Conservation (phyloP, 2,888 invertebrate species). For the Sinotaia quadrata region DNA sequence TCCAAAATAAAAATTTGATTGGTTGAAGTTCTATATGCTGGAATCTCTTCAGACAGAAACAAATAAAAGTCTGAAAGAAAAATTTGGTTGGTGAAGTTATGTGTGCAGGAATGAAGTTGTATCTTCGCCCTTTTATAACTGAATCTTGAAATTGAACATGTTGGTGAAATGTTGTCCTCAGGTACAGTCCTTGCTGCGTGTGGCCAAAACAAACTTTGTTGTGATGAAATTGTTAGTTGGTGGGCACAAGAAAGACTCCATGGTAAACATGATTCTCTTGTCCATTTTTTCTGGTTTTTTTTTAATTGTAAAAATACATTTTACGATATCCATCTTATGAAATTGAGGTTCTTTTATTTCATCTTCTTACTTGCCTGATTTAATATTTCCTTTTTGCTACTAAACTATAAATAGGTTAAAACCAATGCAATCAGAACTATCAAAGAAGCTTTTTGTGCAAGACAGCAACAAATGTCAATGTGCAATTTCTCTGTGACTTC, state of each 20-base stretch:
- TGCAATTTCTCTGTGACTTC: too few species aligned
- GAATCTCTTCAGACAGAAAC: constrained; percentile 87
- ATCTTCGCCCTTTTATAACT: not conserved
- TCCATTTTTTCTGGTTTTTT: constrained; percentile 12
- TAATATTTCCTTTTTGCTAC: too few species aligned
- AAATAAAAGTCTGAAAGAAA: constrained; percentile 80
- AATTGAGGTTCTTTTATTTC: not conserved
- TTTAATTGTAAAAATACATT: too few species aligned
- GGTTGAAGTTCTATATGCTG: constrained; percentile 76
- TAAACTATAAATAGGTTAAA: too few species aligned
- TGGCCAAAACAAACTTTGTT: constrained; percentile 95
- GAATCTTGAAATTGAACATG: not conserved
- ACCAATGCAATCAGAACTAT: too few species aligned
- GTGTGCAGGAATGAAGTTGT: constrained; percentile 80
- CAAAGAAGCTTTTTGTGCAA: too few species aligned
- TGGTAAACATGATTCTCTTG: constrained; percentile 70
- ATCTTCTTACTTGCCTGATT: not conserved
- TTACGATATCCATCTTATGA: not conserved
- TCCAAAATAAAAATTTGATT: too few species aligned
- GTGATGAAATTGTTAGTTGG: constrained; percentile 92
- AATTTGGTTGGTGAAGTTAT: constrained; percentile 63
- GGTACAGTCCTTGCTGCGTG: constrained; percentile 80
- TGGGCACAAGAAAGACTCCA: constrained; percentile 91
- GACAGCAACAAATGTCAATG: too few species aligned
- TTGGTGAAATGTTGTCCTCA: constrained; percentile 32